phyloP scores from a whole-genome alignment of 2,888 invertebrate genomes.

The Ennomos erosarius region DNA sequence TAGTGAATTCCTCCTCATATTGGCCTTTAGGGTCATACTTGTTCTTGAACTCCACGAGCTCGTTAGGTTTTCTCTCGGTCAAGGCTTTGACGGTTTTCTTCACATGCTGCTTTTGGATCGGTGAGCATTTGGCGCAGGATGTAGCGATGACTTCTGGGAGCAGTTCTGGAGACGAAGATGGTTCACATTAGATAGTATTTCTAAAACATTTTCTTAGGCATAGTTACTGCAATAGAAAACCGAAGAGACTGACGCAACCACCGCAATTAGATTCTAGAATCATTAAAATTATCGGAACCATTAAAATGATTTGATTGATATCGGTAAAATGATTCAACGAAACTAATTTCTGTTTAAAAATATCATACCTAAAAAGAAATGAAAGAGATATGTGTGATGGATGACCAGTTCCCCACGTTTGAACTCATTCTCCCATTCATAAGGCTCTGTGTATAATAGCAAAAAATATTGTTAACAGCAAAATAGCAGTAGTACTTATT shows the following conservation, averaged over 20 bases:
- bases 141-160: conserved; percentile 71
- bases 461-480: conserved; percentile 10
- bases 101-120: conserved; percentile 58
- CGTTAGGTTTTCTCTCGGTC: conserved; percentile 59
- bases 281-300: no score
- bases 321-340: no score
- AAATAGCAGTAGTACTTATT: not conserved
- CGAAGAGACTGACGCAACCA: no score
- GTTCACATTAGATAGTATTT: conserved; percentile 9
- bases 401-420: not conserved
- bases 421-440: conserved; percentile 7
- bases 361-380: conserved; percentile 12
- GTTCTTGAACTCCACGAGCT: conserved; percentile 57
- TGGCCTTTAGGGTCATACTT: conserved; percentile 71
- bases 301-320: no score
- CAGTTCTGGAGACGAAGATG: conserved; percentile 53
- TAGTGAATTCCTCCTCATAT: conserved; percentile 61
- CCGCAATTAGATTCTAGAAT: no score
- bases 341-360: no score
- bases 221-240: not conserved
- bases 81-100: conserved; percentile 66
- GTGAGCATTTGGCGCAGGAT: conserved; percentile 67
- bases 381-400: conserved; percentile 17
- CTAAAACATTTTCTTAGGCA: not conserved
- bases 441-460: conserved; percentile 6